Evolutionary conservation across 2,888 invertebrate species (phyloP), one percentile per base, ranked within the genome.

Genomic region (Coelinius sp.): DNA sequence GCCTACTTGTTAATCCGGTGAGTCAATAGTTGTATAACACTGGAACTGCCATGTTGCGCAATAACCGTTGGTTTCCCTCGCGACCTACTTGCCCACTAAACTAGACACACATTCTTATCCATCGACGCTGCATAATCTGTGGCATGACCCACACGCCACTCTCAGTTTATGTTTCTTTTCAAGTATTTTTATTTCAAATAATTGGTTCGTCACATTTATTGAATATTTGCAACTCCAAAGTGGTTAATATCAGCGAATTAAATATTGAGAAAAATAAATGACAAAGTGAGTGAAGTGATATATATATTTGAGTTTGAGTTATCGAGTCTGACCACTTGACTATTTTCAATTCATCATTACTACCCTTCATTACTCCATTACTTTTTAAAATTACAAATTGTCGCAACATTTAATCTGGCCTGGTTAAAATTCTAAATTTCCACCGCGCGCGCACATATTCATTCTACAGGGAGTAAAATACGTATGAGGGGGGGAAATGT

Each of bases 101-200:
- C 88, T 88, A 88, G 88, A 88, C 88, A 87, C 81, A 88, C 85
- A 86, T 88, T 86, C 85, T 86, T 86, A 86, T 86, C 84, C 86
- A 80, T 73, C 77, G 77, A 77, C 76, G 77, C 20, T 22, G 24
- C n/a, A 41, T 68, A 76, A 68, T 63, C 71, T 68, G 69, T 63
- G 66, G 66, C 65, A 49, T 67, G 73, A 75, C 73, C 70, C 71
- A 49, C 71, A 49, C 69, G 59, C 63, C 46, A 10, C 27, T 20
- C 41, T 22, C 24, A n/a, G 3, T 41, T 41, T 22, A 53, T 25
- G n/a, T 4, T 63, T 27, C 27, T 25, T 31, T 12, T 49, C 17
- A 0, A 2, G 20, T 4, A 31, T 31, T 6, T 31, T 31, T 31
- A 6, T n/a, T n/a, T n/a, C n/a, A n/a, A n/a, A n/a, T n/a, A n/a